Conservation (phyloP, 2,113 vertebrate species). For the Calypte anna region DNA sequence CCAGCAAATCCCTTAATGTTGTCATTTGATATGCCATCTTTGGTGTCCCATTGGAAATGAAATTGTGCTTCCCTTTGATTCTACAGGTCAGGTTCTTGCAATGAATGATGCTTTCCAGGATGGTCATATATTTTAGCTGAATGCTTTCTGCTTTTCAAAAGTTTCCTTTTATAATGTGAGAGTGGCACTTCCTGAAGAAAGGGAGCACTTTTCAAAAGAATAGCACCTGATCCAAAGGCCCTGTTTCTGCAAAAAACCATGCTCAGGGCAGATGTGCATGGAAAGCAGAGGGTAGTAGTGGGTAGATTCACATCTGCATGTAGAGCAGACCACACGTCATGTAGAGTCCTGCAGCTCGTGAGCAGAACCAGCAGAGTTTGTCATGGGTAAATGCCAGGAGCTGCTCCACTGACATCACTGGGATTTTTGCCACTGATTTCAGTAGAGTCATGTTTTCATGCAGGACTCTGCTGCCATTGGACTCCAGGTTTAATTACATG, state of each 20-base stretch:
- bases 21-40: background rate
- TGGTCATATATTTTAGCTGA: background rate
- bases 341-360: background rate
- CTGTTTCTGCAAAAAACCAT: background rate
- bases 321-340: background rate
- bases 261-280: background rate
- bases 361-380: background rate
- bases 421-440: conserved; percentile 32
- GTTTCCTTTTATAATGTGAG: background rate
- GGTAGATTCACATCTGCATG: no score
- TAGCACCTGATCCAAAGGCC: background rate
- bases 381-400: background rate
- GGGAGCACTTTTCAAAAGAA: background rate
- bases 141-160: background rate
- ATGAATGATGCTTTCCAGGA: background rate
- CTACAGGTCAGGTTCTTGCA: background rate
- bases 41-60: background rate
- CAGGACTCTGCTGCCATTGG: conserved; percentile 7
- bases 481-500: background rate
- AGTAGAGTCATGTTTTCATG: conserved; percentile 1
- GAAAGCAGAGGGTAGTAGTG: no score
- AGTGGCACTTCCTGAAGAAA: background rate
- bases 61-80: background rate
- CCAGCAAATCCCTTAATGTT: background rate
- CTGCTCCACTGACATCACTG: conserved; percentile 2